A percentile compares a stretch with the other conserved stretches of the same genome.
Evolutionary conservation across 2,888 invertebrate genomes (phyloP).

Genomic region (Lochmaea capreae): DNA sequence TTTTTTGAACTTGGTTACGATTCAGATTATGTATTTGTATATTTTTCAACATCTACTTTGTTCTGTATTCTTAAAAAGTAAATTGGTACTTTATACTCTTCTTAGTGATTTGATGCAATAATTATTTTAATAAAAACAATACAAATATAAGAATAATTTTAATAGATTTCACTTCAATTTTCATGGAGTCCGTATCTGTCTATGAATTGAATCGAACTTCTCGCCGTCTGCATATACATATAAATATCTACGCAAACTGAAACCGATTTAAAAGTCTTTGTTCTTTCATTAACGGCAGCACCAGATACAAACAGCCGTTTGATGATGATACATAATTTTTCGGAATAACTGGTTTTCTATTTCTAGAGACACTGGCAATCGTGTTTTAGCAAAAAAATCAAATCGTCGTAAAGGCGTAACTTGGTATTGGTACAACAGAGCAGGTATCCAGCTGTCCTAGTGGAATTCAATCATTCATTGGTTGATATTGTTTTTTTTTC

Average conservation of each 20-base stretch:
- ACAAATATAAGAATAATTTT: background rate
- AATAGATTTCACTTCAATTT: background rate
- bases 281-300: slow-evolving; percentile 35
- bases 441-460: no score
- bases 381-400: background rate
- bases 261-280: slow-evolving; percentile 31
- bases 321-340: slow-evolving; percentile 37
- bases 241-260: slow-evolving; percentile 14
- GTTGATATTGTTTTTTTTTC: no score
- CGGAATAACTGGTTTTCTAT: slow-evolving; percentile 37
- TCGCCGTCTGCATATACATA: background rate
- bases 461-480: no score
- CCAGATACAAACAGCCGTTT: slow-evolving; percentile 29
- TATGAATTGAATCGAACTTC: background rate
- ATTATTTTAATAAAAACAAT: no score
- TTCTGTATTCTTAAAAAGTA: no score
- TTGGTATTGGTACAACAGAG: background rate
- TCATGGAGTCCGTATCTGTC: background rate
- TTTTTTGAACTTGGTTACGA: no score
- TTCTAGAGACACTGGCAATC: slow-evolving; percentile 23
- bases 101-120: no score
- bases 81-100: no score
- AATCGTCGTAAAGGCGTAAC: background rate
- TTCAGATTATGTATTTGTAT: no score
- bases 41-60: no score